Base-by-base conservation (phyloP, 2,888 invertebrate species). In the Leucophenga maculata region DNA sequence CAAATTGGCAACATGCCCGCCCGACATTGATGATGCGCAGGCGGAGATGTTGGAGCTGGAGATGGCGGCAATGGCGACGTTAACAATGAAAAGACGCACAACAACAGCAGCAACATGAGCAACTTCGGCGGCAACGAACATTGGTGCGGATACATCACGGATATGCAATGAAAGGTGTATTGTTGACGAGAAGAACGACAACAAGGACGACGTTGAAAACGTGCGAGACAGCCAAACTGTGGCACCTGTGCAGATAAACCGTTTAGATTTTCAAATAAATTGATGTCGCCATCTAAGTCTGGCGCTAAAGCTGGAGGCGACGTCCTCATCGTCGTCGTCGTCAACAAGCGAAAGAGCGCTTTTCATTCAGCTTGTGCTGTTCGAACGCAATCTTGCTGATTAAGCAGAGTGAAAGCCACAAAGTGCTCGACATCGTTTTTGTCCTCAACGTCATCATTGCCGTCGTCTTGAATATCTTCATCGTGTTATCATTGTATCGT, bases 181-280 rank as follows among this genome's bases (percentile, higher is more conserved):
- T 55, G 54, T 18, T 11, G 54, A 54, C 54, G 22, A 55, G 26
- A 48, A 65, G 26, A 69, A 57, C 52, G 22, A 57, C n/a, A 20
- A 57, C n/a, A 32, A 44, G 18, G 50, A 18, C 65, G 57, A 67
- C 44, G 39, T 39, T 39, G 8, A 39, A 39, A 9, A 39, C 39
- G 11, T 39, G 39, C 39, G 11, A 50, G 44, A 64, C 59, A 67
- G 9, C 60, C 65, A 66, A 68, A 71, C 66, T 68, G 68, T 71
- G 71, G 71, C 71, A 71, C 71, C 71, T 71, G 68, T 71, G 71
- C 66, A 71, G 71, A 69, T 71, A 71, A 71, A 71, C 71, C 68
- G 66, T 71, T 71, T 71, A 69, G 71, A 69, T 69, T 69, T 66
- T 69, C 65, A 71, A 71, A 71, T 71, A 71, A 71, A 71, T 71